Evolutionary conservation across 2,888 invertebrate species (phyloP), one percentile per base, ranked within the genome.

Genomic region (Fragum fragum): DNA sequence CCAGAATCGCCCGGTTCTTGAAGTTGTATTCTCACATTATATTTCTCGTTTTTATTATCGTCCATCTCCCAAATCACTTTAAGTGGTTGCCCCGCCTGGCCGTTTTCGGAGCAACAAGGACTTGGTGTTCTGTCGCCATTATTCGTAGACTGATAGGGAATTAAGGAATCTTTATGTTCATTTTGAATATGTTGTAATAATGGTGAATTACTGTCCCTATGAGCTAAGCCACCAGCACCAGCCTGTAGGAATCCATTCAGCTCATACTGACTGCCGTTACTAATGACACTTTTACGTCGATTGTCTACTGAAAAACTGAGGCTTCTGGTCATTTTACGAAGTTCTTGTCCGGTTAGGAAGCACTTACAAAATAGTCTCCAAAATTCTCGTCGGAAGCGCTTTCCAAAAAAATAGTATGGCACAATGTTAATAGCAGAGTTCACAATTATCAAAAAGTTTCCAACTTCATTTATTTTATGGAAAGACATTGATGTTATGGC

Each of bases 391-490:
- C 94, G 90, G 81, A 94, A 94, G 73, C 91, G 90, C 76, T 91
- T 86, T 23, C 94, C 94, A 79, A 94, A 94, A 79, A 94, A 92
- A 82, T 94, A 94, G 87, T 94, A 94, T 74, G 94, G 94, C 73
- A 94, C 91, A 83, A 94, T 94, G 88, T 94, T 94, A 59, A 94
- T 92, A 75, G 94, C 94, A 29, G 94, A 94, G 88, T 94, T 94
- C 14, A 94, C 81, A 32, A 92, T 90, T 52, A 94, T 93, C 6
- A 94, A 89, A 75, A 94, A 93, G 86, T 93, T 94, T 39, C 91
- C 92, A 14, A 93, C 90, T 84, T 94, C 94, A 80, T 93, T 94
- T 16, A 94, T 90, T 11, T 89, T 90, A 83, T 91, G 91, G 72
- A 91, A 90, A 0, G 87, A 79, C 68, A 81, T 75, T 1, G 87